Percentiles rank a stretch among this genome's conserved stretches.
Conservation (phyloP, 2,888 invertebrate species). For the Aromia moschata region DNA sequence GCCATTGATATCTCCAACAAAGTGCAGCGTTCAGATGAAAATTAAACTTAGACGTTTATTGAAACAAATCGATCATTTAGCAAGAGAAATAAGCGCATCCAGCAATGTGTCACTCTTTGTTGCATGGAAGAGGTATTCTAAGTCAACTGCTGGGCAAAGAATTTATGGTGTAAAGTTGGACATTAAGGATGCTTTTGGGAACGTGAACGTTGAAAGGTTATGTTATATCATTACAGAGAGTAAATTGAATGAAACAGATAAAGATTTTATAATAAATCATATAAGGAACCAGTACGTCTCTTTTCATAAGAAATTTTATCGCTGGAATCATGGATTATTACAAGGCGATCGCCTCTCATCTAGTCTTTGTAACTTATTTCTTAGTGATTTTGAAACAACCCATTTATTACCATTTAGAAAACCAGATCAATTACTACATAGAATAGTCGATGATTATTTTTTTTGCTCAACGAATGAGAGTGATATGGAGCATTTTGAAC, state of each 20-base stretch:
- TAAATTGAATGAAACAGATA: constrained; percentile 27
- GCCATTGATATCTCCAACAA: constrained; percentile 35
- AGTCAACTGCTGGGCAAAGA: constrained; percentile 10
- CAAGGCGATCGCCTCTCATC: constrained; percentile 46
- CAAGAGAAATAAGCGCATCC: constrained; percentile 23
- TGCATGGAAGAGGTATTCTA: constrained; percentile 36
- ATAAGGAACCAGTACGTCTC: constrained; percentile 41
- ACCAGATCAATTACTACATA: constrained; percentile 32
- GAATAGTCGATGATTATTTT: constrained; percentile 46
- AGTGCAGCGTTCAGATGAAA: constrained; percentile 15
- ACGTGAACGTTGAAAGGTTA: constrained; percentile 35
- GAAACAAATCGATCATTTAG: constrained; percentile 27
- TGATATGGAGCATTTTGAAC: constrained; percentile 32
- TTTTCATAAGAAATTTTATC: constrained; percentile 34
- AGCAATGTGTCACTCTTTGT: constrained; percentile 27
- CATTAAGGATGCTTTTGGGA: constrained; percentile 45
- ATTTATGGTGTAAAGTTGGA: constrained; percentile 43
- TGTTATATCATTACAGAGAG: constrained; percentile 28
- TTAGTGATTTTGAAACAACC: constrained; percentile 35
- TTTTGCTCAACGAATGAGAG: constrained; percentile 38
- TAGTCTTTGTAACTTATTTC: constrained; percentile 41
- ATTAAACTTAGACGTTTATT: constrained; percentile 24
- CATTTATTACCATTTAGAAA: constrained; percentile 27
- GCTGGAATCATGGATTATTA: constrained; percentile 45
- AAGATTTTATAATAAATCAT: constrained; percentile 36